These are phyloP conservation scores for Blastomussa wellsi DNA, from an alignment of 92 coral and sea anemone genomes.

Conservation along the genomic window DNA sequence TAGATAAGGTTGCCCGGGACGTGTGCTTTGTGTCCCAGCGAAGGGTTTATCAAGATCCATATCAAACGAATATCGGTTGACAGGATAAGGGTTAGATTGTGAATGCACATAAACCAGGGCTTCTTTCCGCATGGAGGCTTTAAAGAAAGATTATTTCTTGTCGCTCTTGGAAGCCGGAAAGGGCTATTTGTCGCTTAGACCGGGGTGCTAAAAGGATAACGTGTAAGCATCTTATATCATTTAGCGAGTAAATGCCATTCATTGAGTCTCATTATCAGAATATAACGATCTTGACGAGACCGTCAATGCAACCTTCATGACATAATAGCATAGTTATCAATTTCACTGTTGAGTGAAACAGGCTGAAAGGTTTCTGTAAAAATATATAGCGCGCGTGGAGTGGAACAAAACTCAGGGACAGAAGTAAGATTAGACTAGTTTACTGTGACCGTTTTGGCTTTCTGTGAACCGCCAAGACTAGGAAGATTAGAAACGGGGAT, in stretches of 20 bases:
- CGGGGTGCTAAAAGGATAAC: constrained; percentile 49
- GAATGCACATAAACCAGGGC: constrained; percentile 1
- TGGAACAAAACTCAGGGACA: neutral
- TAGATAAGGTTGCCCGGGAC: constrained; percentile 33
- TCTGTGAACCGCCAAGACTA: neutral
- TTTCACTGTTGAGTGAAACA: constrained; percentile 36
- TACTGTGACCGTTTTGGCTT: neutral
- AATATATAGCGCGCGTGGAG: neutral
- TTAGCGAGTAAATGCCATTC: constrained; percentile 37
- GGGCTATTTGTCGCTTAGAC: constrained; percentile 33
- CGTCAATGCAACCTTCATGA: constrained; percentile 12
- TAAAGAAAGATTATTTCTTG: constrained; percentile 34
- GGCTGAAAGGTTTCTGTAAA: neutral
- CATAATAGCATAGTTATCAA: constrained; percentile 37
- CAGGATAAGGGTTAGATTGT: constrained; percentile 9
- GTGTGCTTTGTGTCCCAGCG: constrained; percentile 27
- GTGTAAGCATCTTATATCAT: constrained; percentile 41
- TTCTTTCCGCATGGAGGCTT: constrained; percentile 10
- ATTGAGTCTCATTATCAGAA: constrained; percentile 26
- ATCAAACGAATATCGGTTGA: constrained; percentile 14
- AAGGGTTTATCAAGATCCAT: constrained; percentile 14
- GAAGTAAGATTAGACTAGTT: neutral
- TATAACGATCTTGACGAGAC: constrained; percentile 27
- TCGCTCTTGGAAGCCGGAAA: constrained; percentile 42
- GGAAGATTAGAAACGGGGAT: constrained; percentile 16